phyloP scores from a whole-genome alignment of 1,140 invertebrate genomes.

The Trypoxylus dichotomus region DNA sequence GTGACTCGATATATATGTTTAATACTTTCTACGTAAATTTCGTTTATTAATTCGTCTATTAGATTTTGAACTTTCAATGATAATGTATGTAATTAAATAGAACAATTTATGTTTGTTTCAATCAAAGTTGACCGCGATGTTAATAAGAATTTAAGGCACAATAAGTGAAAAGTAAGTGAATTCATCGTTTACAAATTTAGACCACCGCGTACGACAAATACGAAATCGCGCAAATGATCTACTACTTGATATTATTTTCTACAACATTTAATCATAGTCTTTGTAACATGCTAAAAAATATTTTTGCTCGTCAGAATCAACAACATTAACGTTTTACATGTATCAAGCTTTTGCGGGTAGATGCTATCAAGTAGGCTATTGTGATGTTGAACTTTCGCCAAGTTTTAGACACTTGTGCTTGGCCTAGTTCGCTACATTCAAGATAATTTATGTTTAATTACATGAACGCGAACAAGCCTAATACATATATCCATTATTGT shows the following conservation, averaged over 20 bases:
- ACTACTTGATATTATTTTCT: background rate
- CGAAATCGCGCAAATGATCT: background rate
- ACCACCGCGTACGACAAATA: background rate
- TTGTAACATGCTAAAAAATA: slow-evolving; percentile 1
- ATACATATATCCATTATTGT: too few relatives aligned
- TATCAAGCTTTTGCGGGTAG: background rate
- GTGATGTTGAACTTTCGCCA: background rate
- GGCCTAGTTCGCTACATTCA: background rate
- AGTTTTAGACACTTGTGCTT: background rate
- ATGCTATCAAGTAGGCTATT: background rate
- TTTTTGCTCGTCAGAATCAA: background rate
- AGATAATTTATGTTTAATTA: background rate
- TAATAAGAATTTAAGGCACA: slow-evolving; percentile 13
- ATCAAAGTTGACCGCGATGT: background rate
- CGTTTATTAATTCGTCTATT: background rate
- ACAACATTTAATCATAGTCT: background rate
- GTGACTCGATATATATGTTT: background rate
- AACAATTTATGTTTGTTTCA: background rate
- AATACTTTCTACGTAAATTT: background rate
- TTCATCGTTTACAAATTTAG: background rate
- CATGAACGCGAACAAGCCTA: too few relatives aligned
- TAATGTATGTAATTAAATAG: background rate
- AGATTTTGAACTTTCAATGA: background rate
- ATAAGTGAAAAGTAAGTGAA: background rate
- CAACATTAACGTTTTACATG: background rate